A percentile compares a stretch with the other conserved stretches of the same genome.
Conservation (phyloP, 1,140 invertebrate genomes). For the Portunus trituberculatus region DNA sequence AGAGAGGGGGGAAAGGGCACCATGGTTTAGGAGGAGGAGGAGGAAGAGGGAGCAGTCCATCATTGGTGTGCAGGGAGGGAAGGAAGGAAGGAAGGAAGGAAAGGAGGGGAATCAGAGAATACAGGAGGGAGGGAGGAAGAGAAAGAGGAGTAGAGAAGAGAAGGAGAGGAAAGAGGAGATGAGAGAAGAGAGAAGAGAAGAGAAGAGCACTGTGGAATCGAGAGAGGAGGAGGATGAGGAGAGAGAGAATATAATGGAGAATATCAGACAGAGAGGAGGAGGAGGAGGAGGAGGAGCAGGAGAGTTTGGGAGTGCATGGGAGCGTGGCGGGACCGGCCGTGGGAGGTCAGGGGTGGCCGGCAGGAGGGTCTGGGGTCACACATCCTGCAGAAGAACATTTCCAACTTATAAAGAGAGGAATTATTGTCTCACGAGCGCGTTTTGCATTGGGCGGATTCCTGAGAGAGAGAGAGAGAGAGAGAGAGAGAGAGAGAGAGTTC, state of each 20-base stretch:
- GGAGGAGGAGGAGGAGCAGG: background rate
- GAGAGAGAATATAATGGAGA: background rate
- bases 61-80: no score
- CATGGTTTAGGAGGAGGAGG: no score
- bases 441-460: no score
- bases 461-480: no score
- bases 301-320: background rate
- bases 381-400: background rate
- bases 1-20: no score
- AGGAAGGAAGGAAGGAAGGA: no score
- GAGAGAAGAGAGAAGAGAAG: background rate
- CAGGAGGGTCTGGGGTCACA: background rate
- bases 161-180: background rate
- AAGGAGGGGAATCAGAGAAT: background rate
- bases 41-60: no score
- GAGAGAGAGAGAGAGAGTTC: no score
- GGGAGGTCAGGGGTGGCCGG: background rate
- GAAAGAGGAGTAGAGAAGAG: background rate
- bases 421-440: no score
- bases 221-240: background rate
- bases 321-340: background rate
- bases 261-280: background rate
- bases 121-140: background rate
- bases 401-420: background rate
- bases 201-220: background rate